Conservation (phyloP, 2,797 vertebrate genomes). For the Discoglossus pictus region DNA sequence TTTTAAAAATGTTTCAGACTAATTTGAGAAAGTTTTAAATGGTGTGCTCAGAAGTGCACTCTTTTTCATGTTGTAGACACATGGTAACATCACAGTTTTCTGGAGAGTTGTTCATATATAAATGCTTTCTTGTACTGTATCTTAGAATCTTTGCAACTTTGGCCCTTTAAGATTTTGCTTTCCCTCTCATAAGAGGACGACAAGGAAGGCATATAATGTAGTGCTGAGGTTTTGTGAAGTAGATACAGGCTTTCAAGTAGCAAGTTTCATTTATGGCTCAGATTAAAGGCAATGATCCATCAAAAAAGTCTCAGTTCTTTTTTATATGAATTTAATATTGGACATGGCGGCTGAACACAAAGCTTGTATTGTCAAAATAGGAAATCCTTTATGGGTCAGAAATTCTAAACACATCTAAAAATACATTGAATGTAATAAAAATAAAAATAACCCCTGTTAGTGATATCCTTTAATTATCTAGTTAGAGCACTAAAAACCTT, state of each 20-base stretch:
- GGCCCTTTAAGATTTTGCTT: too few relatives aligned
- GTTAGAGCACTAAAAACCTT: conserved; percentile 7
- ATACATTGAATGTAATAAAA: conserved; percentile 6
- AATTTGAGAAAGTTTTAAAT: too few relatives aligned
- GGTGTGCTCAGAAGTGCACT: too few relatives aligned
- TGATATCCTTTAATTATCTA: conserved; percentile 22
- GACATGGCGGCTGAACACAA: conserved; percentile 30
- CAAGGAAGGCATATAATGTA: too few relatives aligned
- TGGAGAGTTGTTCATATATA: too few relatives aligned
- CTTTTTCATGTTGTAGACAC: too few relatives aligned
- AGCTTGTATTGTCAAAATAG: conserved; percentile 18
- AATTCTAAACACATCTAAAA: conserved; percentile 9
- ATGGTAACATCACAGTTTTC: too few relatives aligned
- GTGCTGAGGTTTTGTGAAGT: too few relatives aligned
- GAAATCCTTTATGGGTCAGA: conserved; percentile 43
- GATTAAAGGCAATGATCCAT: conserved; percentile 38
- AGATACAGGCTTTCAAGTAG: conserved; percentile 26
- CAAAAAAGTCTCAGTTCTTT: conserved; percentile 3
- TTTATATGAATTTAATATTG: conserved; percentile 33
- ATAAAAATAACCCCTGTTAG: background rate
- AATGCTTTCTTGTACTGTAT: too few relatives aligned
- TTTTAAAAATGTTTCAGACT: too few relatives aligned
- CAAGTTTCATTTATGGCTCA: conserved; percentile 28
- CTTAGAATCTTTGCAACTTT: too few relatives aligned
- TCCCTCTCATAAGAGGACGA: too few relatives aligned